Evolutionary conservation across 2,797 vertebrate genomes (phyloP), one percentile per base, ranked within the genome.

Genomic region (Schizopygopsis malacanthus): DNA sequence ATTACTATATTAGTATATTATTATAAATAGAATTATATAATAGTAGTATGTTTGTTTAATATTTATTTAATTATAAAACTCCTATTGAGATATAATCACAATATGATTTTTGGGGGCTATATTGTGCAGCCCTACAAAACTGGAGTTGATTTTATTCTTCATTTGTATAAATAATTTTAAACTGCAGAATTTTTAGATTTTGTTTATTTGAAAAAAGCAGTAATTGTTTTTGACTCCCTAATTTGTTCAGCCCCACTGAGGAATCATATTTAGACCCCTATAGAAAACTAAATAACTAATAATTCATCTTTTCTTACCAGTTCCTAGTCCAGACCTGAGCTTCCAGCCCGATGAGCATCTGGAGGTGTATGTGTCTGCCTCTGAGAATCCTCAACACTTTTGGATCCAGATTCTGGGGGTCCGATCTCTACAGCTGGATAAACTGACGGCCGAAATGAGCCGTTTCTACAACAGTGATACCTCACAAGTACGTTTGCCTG

Each of bases 341-440:
- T 97, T 97, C 92, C 96, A 95, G 15, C 96, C 96, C 0, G 96
- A 97, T 0, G 97, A 98, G 87, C 96, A 96, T 91, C 92, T 98
- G 0, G 97, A 99, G 45, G 96, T 98, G 37, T 98, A 96, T 0
- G 95, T 99, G 50, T 98, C 97, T 0, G 97, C 98, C 0, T 88
- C 91, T 0, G 97, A 97, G 84, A 96, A 95, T 89, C 98, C 98
- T 0, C 93, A 94, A 71, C 97, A 98, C 90, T 98, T 98, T 93
- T 99, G 97, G 97, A 95, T 99, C 86, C 98, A 99, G 91, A 96
- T 98, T 85, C 85, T 98, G 4, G 97, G 97, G 0, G 95, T 95
- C 1, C 96, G 97, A 33, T 97, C 96, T 22, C 93, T 97, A 28
- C 96, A 97, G 85, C 92, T 99, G 84, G 96, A 98, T 91, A 96